A percentile compares a stretch with the other conserved stretches of the same genome.
phyloP scores from a whole-genome alignment of 2,797 vertebrate species.

The Orientallactaga sibirica region DNA sequence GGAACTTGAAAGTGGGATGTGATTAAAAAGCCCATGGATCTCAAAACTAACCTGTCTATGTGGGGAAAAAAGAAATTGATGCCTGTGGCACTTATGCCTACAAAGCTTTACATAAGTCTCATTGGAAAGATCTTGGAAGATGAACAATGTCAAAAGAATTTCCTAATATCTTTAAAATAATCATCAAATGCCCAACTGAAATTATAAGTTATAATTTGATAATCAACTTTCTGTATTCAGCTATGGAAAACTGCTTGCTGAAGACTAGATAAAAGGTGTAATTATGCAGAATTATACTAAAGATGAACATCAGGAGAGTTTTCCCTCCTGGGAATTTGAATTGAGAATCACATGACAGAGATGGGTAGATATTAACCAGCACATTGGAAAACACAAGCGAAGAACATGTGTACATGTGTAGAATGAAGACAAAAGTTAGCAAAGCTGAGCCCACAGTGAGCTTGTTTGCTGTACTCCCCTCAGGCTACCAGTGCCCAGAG shows the following conservation, averaged over 20 bases:
- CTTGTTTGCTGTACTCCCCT: neutral
- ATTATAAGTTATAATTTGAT: neutral
- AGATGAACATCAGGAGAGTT: neutral
- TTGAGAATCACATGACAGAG: neutral
- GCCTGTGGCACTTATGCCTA: neutral
- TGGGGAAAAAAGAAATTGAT: neutral
- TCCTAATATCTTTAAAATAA: neutral
- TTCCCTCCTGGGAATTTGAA: neutral
- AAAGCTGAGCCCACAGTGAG: neutral
- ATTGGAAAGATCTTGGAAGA: neutral
- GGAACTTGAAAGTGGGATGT: neutral
- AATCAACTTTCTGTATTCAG: neutral
- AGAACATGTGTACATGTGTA: neutral
- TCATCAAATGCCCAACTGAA: neutral
- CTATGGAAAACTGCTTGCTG: neutral
- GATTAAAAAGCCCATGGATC: neutral
- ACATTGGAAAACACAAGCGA: neutral
- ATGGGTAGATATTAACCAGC: neutral
- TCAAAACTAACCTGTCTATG: neutral
- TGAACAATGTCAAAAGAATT: neutral
- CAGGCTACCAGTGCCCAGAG: no score
- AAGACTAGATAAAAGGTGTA: neutral
- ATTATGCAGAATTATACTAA: neutral
- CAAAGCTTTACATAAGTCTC: neutral
- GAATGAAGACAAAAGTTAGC: neutral